Conservation (phyloP, 1,140 invertebrate species). For the Aplysia californica region DNA sequence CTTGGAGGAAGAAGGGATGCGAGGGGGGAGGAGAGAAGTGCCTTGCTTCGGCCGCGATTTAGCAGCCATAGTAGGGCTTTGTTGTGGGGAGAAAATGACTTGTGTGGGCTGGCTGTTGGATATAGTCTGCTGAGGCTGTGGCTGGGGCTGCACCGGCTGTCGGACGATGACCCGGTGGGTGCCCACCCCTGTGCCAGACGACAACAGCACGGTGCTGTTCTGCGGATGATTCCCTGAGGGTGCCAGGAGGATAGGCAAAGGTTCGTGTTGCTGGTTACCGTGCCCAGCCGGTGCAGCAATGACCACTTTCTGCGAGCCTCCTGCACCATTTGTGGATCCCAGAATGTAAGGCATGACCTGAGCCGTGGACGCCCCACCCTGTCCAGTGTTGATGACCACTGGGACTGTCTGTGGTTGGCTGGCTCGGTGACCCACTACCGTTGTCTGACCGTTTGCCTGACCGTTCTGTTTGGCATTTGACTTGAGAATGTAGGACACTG, state of each 20-base stretch:
- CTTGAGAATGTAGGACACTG: neutral
- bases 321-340: neutral
- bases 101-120: neutral
- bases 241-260: neutral
- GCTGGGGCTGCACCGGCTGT: neutral
- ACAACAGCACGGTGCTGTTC: neutral
- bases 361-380: neutral
- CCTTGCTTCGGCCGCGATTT: neutral
- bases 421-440: too few species aligned
- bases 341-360: neutral
- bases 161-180: neutral
- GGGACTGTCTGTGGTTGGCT: neutral
- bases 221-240: neutral
- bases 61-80: neutral
- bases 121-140: neutral
- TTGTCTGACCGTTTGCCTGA: too few species aligned
- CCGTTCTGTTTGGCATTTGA: too few species aligned
- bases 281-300: neutral
- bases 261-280: neutral
- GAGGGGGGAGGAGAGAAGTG: neutral
- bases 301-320: neutral
- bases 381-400: conserved; percentile 6
- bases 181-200: neutral
- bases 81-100: neutral
- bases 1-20: too few species aligned